phyloP scores from a whole-genome alignment of 2,113 vertebrate species.

The Meles meles region DNA sequence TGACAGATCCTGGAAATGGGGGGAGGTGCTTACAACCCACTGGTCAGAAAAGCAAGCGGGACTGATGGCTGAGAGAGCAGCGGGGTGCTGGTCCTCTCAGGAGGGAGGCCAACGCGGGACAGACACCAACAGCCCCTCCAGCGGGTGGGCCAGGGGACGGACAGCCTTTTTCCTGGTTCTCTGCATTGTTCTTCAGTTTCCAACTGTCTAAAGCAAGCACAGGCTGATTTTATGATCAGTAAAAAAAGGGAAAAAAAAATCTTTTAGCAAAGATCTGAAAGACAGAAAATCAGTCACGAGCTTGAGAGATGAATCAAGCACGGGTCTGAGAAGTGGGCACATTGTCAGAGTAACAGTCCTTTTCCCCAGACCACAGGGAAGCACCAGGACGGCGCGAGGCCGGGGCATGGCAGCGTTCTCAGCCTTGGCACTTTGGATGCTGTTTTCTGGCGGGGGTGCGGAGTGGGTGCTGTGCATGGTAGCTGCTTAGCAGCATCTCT shows the following conservation, averaged over 20 bases:
- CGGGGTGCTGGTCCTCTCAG: fast-evolving
- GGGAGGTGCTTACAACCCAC: fast-evolving
- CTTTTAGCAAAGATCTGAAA: not conserved
- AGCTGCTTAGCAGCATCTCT: not conserved
- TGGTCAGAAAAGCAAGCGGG: not conserved
- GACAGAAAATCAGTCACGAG: not conserved
- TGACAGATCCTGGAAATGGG: fast-evolving
- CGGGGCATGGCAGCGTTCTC: fast-evolving
- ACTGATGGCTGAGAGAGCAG: fast-evolving
- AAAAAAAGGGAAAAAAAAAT: too few species aligned
- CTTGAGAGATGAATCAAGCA: not conserved
- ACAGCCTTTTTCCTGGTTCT: not conserved
- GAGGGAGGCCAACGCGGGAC: not conserved
- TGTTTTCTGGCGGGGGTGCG: fast-evolving
- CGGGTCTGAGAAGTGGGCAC: not conserved
- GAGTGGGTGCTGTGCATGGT: fast-evolving
- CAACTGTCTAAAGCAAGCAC: not conserved
- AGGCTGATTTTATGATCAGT: not conserved
- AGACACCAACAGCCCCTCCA: fast-evolving
- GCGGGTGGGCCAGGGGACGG: fast-evolving
- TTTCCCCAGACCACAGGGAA: not conserved
- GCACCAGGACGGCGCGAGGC: fast-evolving
- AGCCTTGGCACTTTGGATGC: fast-evolving
- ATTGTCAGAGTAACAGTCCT: not conserved
- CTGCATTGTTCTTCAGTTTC: not conserved